Conservation (phyloP, 2,888 invertebrate genomes). For the Eumerus sabulonum region DNA sequence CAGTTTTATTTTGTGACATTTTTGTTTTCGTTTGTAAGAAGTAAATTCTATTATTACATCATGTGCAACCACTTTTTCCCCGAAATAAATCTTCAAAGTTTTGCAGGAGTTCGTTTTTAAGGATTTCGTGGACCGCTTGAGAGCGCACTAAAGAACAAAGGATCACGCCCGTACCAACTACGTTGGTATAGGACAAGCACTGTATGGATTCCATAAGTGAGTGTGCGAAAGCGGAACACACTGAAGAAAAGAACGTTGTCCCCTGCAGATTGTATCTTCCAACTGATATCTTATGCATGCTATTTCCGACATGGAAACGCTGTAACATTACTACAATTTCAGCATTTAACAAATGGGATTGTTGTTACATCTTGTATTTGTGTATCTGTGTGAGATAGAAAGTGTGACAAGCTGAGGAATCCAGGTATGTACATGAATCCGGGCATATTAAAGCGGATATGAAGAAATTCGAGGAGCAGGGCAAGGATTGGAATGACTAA, state of each 20-base stretch:
- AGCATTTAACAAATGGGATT: conserved; percentile 41
- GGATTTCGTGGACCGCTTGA: conserved; percentile 38
- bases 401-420: not conserved
- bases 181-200: conserved; percentile 19
- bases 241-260: conserved; percentile 9
- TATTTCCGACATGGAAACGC: conserved; percentile 15
- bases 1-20: too few species aligned
- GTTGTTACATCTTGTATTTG: conserved; percentile 13
- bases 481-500: too few species aligned
- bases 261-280: conserved; percentile 35
- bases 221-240: too few species aligned
- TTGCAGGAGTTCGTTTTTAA: conserved; percentile 21
- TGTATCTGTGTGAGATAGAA: not conserved
- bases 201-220: not conserved
- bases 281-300: conserved; percentile 42
- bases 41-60: conserved; percentile 58
- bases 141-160: conserved; percentile 33
- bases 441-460: not conserved
- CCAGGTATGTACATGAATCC: conserved; percentile 4
- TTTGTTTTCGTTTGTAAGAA: conserved; percentile 35
- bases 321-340: conserved; percentile 38
- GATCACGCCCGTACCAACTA: conserved; percentile 10
- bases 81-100: conserved; percentile 62
- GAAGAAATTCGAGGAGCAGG: too few species aligned
- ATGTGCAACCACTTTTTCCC: conserved; percentile 63